Evolutionary conservation across 2,888 invertebrate species (phyloP).

Genomic region (Willowsia nigromaculata): DNA sequence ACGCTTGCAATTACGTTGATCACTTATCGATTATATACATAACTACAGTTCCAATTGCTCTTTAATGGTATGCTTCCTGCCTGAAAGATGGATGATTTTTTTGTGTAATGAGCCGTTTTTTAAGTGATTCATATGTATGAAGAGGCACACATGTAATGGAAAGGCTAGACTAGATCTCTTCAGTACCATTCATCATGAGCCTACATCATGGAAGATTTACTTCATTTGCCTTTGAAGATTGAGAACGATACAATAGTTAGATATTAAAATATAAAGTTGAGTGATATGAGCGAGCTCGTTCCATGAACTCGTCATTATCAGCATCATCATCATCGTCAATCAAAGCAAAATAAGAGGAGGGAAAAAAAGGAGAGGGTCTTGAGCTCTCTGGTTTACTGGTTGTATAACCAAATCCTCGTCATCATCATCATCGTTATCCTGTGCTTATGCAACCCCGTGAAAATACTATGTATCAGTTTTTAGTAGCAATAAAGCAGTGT

Average conservation of each 20-base stretch:
- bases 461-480: conserved; percentile 21
- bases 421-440: not conserved
- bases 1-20: too few species aligned
- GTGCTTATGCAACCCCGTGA: not conserved
- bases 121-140: too few species aligned
- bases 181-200: not conserved
- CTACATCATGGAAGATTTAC: not conserved
- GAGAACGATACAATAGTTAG: not conserved
- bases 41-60: too few species aligned
- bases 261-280: not conserved
- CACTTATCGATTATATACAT: too few species aligned
- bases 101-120: too few species aligned
- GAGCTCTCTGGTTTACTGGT: not conserved
- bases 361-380: not conserved
- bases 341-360: not conserved
- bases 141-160: too few species aligned
- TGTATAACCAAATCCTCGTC: conserved; percentile 8
- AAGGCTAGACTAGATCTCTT: too few species aligned
- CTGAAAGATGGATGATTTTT: too few species aligned
- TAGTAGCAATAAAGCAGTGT: not conserved
- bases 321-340: not conserved
- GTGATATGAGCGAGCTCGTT: not conserved
- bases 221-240: not conserved
- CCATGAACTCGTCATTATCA: not conserved
- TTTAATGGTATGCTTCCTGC: too few species aligned